Percentiles rank a stretch among this genome's conserved stretches.
phyloP scores from a whole-genome alignment of 2,797 vertebrate genomes.

The Melanotaenia boesemani region DNA sequence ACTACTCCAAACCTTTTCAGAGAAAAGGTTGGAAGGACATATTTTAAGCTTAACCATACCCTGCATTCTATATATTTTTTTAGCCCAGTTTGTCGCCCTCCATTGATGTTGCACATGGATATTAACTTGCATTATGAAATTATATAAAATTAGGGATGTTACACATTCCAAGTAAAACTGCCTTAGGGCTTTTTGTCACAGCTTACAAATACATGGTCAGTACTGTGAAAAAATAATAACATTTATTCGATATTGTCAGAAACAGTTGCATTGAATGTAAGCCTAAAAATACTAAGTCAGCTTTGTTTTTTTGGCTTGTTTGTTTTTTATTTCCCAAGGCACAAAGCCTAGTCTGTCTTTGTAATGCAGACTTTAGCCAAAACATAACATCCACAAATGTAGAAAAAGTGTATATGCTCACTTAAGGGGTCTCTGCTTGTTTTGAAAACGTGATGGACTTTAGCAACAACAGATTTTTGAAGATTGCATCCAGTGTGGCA shows the following conservation, averaged over 20 bases:
- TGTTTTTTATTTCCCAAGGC: not conserved
- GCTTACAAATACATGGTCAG: not conserved
- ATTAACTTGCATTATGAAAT: not conserved
- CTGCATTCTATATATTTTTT: not conserved
- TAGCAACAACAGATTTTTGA: no score
- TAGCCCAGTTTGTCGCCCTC: not conserved
- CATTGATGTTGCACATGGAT: not conserved
- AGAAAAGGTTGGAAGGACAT: not conserved
- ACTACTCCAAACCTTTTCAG: not conserved
- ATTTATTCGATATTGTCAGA: not conserved
- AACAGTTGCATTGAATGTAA: not conserved
- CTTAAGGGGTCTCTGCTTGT: no score
- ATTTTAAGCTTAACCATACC: not conserved
- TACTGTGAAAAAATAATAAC: not conserved
- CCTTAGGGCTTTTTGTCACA: not conserved
- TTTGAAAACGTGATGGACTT: no score
- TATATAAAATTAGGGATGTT: not conserved
- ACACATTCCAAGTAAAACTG: not conserved
- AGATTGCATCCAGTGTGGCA: not conserved
- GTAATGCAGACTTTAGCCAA: no score
- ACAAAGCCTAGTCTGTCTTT: no score
- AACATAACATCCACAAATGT: no score
- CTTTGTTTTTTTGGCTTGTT: not conserved
- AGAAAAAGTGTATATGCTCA: no score
- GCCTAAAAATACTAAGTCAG: not conserved